phyloP scores from a whole-genome alignment of 2,888 invertebrate genomes.

The Melikaiella ostensackeni region DNA sequence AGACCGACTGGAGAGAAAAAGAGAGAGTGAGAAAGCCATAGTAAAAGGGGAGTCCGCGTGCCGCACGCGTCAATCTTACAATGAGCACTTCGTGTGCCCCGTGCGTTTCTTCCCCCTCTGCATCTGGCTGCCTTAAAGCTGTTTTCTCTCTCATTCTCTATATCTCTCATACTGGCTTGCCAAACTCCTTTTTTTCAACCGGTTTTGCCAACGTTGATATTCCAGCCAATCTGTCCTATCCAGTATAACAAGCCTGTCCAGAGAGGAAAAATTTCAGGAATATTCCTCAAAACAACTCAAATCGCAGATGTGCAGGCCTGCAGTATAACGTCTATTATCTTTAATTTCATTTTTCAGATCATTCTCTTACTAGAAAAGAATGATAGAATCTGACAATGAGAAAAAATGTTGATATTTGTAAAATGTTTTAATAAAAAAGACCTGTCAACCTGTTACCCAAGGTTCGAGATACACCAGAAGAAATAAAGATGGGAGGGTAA shows the following conservation, averaged over 20 bases:
- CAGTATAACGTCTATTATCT: constrained; percentile 12
- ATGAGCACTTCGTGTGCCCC: constrained; percentile 73
- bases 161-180: constrained; percentile 41
- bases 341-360: neutral
- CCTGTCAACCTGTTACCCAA: constrained; percentile 22
- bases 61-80: constrained; percentile 77
- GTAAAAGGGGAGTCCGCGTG: constrained; percentile 70
- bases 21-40: constrained; percentile 55
- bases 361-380: constrained; percentile 41
- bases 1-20: constrained; percentile 52
- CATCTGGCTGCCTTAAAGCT: constrained; percentile 73
- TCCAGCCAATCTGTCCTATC: constrained; percentile 43
- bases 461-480: neutral
- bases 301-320: too few species aligned
- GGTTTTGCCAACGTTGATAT: constrained; percentile 46
- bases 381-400: constrained; percentile 26
- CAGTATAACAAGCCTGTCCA: too few species aligned
- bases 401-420: neutral
- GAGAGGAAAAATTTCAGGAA: too few species aligned
- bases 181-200: constrained; percentile 51
- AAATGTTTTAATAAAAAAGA: neutral
- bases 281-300: too few species aligned
- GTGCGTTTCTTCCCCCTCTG: constrained; percentile 58
- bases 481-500: constrained; percentile 50
- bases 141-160: constrained; percentile 47